Base-by-base conservation (phyloP, 2,113 vertebrate genomes). In the Sinocyclocheilus anophthalmus region DNA sequence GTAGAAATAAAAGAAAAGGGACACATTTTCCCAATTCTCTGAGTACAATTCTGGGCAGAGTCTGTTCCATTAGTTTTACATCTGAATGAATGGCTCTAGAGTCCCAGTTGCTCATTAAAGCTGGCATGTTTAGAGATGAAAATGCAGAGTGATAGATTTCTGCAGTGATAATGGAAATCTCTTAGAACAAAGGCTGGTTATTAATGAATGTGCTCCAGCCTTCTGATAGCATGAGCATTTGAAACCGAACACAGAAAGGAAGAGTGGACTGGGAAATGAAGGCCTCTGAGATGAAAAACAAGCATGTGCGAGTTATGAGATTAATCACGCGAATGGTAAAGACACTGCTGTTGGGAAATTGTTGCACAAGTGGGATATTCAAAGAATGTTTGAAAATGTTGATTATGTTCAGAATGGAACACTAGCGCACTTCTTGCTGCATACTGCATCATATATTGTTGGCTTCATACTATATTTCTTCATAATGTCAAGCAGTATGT, bases 101-200 rank as follows among this genome's bases (percentile, higher is more conserved):
- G 85, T 80, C 50, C 85, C 70, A n/a, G 67, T 70, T 69, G 78
- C 76, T 86, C 85, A 87, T 91, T 88, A 87, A 78, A 50, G 30
- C 69, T 65, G 81, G 63, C 42, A 72, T 33, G 69, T 92, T 86
- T 88, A 86, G 90, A 90, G 84, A 91, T 26, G 39, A 88, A n/a
- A 73, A 84, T 89, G 85, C 88, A 63, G 48, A 72, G 61, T 83
- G 59, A 75, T 73, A 55, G 76, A 84, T 86, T 88, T 78, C 45
- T 72, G 73, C 53, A 59, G 48, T 45, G 67, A 84, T 90, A 92
- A 90, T 89, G 79, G 53, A 63, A 84, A 90, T 88, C 88, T 72
- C 83, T 79, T 70, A 77, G 72, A 90, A 89, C 86, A 92, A 76
- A 90, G 87, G 87, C 67, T 59, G 80, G 26, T 63, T 69, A 73